A percentile compares a stretch with the other conserved stretches of the same genome.
These are phyloP conservation scores for Trachelipus rathkii DNA, from an alignment of 1,140 invertebrate species.

Conservation along the genomic window DNA sequence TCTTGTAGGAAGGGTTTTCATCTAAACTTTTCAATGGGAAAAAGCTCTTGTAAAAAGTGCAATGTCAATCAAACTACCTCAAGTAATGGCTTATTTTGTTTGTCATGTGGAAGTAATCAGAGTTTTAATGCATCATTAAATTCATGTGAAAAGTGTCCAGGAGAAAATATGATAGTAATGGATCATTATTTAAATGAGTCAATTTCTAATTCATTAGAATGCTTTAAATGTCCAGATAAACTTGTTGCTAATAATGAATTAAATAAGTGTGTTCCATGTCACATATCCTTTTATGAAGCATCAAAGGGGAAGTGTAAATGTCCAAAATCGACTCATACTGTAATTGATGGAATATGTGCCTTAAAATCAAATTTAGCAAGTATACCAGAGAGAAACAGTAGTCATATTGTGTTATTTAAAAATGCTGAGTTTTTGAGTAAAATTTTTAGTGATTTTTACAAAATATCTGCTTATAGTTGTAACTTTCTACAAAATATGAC, in stretches of 20 bases:
- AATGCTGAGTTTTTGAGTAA: constrained; percentile 52
- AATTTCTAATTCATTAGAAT: constrained; percentile 46
- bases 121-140: constrained; percentile 28
- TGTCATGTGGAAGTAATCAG: constrained; percentile 21
- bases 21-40: background rate
- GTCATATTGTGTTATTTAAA: constrained; percentile 51
- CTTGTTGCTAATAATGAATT: constrained; percentile 51
- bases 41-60: constrained; percentile 31
- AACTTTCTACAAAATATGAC: constrained; percentile 54
- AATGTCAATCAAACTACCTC: constrained; percentile 28
- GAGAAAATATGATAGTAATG: constrained; percentile 16
- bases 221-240: constrained; percentile 53
- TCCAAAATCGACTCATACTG: constrained; percentile 45
- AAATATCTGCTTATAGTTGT: constrained; percentile 55
- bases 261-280: constrained; percentile 53
- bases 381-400: constrained; percentile 49
- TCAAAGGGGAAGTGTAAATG: constrained; percentile 46
- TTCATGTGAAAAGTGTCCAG: constrained; percentile 29
- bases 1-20: constrained; percentile 24
- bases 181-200: constrained; percentile 37
- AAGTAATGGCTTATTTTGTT: constrained; percentile 31
- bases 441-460: constrained; percentile 55
- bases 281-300: constrained; percentile 41
- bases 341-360: constrained; percentile 52
- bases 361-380: constrained; percentile 47